phyloP scores from a whole-genome alignment of 2,888 invertebrate genomes.

The Tanytarsus gracilentus region DNA sequence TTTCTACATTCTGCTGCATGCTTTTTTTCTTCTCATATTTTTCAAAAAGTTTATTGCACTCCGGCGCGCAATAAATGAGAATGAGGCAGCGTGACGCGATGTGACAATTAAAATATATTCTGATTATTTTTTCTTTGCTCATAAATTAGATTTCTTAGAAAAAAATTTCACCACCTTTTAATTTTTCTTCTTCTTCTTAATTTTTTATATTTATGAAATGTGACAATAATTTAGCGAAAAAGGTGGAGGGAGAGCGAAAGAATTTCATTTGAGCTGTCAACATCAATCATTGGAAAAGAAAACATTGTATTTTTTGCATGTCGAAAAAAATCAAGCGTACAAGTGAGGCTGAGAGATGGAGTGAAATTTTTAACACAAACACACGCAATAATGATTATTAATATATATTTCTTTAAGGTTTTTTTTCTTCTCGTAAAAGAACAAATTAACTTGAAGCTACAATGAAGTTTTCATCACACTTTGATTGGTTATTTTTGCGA shows the following conservation, averaged over 20 bases:
- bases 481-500: constrained; percentile 3
- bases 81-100: neutral
- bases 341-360: too few species aligned
- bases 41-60: constrained; percentile 17
- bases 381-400: too few species aligned
- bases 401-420: too few species aligned
- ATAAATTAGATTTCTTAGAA: too few species aligned
- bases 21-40: constrained; percentile 4
- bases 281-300: too few species aligned
- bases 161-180: too few species aligned
- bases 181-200: neutral
- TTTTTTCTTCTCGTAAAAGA: too few species aligned
- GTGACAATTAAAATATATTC: neutral
- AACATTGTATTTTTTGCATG: neutral
- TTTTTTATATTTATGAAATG: neutral
- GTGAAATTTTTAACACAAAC: too few species aligned
- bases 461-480: neutral
- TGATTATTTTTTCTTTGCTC: neutral
- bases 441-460: too few species aligned
- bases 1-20: neutral
- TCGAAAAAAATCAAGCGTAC: neutral
- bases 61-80: neutral
- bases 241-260: neutral
- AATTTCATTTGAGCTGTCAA: too few species aligned
- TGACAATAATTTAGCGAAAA: neutral